Evolutionary conservation across 2,113 vertebrate genomes (phyloP).

Genomic region (Sylvietta virens): DNA sequence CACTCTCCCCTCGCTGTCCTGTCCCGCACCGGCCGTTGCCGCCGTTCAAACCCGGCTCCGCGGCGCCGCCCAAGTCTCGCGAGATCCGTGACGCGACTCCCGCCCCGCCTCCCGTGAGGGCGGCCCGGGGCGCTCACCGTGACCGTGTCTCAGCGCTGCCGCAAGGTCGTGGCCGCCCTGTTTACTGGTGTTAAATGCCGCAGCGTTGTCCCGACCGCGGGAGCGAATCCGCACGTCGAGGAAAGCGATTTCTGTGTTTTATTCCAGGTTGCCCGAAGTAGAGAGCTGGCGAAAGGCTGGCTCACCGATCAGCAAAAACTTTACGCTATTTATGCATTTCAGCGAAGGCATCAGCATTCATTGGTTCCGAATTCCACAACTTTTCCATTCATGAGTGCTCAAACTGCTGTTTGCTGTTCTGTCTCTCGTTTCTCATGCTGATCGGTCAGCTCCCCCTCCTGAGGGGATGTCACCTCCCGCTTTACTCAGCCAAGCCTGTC

Average conservation of each 20-base stretch:
- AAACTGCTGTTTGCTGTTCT: accelerated
- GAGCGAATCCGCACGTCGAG: too few relatives aligned
- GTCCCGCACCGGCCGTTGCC: background rate
- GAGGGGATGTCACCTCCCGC: accelerated
- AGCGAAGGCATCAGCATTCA: background rate
- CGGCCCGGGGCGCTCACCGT: accelerated
- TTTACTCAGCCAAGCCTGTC: accelerated
- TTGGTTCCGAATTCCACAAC: background rate
- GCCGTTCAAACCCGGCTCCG: background rate
- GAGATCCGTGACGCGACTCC: background rate
- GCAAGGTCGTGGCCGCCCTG: accelerated
- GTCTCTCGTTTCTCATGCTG: background rate
- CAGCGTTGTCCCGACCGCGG: background rate
- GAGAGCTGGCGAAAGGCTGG: background rate
- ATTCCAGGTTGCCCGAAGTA: accelerated
- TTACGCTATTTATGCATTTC: accelerated
- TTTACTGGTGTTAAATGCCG: accelerated
- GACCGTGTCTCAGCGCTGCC: accelerated
- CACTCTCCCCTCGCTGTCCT: accelerated
- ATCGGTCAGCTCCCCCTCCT: accelerated
- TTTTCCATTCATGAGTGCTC: accelerated
- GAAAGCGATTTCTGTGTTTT: background rate
- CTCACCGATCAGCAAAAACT: background rate
- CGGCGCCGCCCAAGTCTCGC: background rate
- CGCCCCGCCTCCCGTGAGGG: background rate